Base-by-base conservation (phyloP, 2,888 invertebrate species). In the Thecocarcelia acutangulata region DNA sequence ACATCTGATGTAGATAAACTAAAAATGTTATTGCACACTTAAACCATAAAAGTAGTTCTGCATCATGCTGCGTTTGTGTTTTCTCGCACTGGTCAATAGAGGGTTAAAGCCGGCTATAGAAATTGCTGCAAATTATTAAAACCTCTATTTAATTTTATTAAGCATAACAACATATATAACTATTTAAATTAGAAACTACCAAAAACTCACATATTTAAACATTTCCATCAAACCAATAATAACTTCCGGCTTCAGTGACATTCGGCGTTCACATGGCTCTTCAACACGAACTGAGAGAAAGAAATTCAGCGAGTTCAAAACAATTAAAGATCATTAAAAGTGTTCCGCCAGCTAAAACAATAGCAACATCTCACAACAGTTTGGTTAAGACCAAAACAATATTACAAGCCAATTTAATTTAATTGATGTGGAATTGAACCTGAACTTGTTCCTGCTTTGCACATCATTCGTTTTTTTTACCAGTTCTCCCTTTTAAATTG, bases 331-430 rank as follows among this genome's bases (percentile, higher is more conserved):
- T 78, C 74, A 82, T 82, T 82, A 77, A 81, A 82, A 59, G 12
- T 78, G 69, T 73, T 74, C 37, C 61, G 50, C 61, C 61, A 69
- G 37, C 33, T 28, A 52, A 2, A 4, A 12, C 24, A n/a, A 33
- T 8, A 8, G 6, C 54, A 48, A 48, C 33, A 63, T 28, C 24
- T 28, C 33, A 52, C 21, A 56, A 13, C 33, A 50, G n/a, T 28
- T 44, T 21, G 37, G 24, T 59, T 54, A 11, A 37, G 33, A 54
- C 64, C 50, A 52, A 68, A 76, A 54, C 28, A 28, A 50, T 59
- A 78, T 83, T 83, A 75, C 79, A 66, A 80, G 59, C 59, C 75
- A 83, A 83, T 83, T 83, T 79, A 75, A 68, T 80, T 79, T 83
- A 78, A 83, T 79, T 83, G 78, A 68, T 80, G 59, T 75, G 33